A percentile compares a stretch with the other conserved stretches of the same genome.
Conservation (phyloP, 1,140 invertebrate species). For the Tribolium castaneum region DNA sequence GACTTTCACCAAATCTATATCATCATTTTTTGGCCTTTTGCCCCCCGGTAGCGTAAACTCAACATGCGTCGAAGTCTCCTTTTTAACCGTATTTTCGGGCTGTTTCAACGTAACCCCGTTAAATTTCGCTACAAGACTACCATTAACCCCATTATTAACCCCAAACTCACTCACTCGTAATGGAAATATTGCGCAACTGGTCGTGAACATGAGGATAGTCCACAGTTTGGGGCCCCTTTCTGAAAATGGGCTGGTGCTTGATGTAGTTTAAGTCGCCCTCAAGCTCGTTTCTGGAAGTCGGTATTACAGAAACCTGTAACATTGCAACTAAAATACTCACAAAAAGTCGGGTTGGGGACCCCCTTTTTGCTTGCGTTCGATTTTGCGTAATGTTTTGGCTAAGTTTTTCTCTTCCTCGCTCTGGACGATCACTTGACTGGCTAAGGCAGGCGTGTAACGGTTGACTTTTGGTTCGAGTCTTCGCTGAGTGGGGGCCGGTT, state of each 20-base stretch:
- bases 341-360: constrained; percentile 47
- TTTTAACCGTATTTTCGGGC: constrained; percentile 72
- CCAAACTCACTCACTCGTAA: constrained; percentile 48
- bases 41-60: constrained; percentile 89
- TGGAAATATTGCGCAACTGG: constrained; percentile 52
- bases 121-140: constrained; percentile 49
- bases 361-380: constrained; percentile 80
- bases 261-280: constrained; percentile 48
- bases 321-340: constrained; percentile 3
- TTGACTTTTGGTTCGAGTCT: constrained; percentile 5
- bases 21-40: constrained; percentile 71
- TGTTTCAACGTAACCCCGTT: constrained; percentile 53
- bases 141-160: too few relatives aligned
- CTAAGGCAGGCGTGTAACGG: constrained; percentile 44
- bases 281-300: constrained; percentile 48
- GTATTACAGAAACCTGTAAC: constrained; percentile 24
- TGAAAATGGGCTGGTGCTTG: constrained; percentile 52
- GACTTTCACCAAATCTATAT: constrained; percentile 74
- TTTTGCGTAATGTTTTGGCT: constrained; percentile 85
- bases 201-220: constrained; percentile 57
- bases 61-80: constrained; percentile 80
- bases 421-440: constrained; percentile 76
- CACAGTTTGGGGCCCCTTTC: constrained; percentile 48
- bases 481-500: not conserved
- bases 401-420: constrained; percentile 86